phyloP scores from a whole-genome alignment of 2,797 vertebrate genomes.

The Chelidonichthys spinosus region DNA sequence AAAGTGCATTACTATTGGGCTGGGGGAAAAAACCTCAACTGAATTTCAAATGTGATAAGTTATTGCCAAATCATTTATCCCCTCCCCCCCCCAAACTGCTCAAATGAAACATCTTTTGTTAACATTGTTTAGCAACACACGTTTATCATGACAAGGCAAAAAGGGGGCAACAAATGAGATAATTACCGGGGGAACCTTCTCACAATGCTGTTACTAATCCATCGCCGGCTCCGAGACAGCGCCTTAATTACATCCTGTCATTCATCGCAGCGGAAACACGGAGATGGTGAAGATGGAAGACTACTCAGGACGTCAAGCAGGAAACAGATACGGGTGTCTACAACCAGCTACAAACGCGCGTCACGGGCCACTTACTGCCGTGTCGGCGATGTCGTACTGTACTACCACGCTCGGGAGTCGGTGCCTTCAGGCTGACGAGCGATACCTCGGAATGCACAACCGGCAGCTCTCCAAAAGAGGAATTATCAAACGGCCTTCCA shows the following conservation, averaged over 20 bases:
- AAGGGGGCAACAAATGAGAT: conserved; percentile 46
- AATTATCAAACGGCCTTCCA: conserved; percentile 25
- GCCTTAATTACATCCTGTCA: conserved; percentile 83
- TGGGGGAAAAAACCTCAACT: conserved; percentile 56
- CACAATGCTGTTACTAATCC: conserved; percentile 66
- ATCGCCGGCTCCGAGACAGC: conserved; percentile 67
- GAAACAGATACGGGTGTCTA: conserved; percentile 72
- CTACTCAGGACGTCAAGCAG: conserved; percentile 62
- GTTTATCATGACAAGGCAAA: conserved; percentile 58
- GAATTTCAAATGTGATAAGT: conserved; percentile 62
- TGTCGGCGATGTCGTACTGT: conserved; percentile 41
- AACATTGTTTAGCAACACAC: conserved; percentile 64
- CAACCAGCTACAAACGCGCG: conserved; percentile 55
- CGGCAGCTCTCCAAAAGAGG: conserved; percentile 39
- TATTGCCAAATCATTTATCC: conserved; percentile 44
- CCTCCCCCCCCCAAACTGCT: conserved; percentile 28
- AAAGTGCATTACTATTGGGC: conserved; percentile 48
- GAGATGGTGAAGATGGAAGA: conserved; percentile 73
- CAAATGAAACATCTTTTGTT: conserved; percentile 61
- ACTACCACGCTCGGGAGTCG: conserved; percentile 2
- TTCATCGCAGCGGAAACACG: conserved; percentile 74
- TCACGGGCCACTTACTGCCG: conserved; percentile 57
- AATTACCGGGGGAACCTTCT: conserved; percentile 66
- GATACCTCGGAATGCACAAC: conserved; percentile 42
- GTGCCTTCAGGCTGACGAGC: conserved; percentile 32